These are phyloP conservation scores for Amniataba percoides DNA, from an alignment of 2,797 vertebrate genomes.

Conservation along the genomic window DNA sequence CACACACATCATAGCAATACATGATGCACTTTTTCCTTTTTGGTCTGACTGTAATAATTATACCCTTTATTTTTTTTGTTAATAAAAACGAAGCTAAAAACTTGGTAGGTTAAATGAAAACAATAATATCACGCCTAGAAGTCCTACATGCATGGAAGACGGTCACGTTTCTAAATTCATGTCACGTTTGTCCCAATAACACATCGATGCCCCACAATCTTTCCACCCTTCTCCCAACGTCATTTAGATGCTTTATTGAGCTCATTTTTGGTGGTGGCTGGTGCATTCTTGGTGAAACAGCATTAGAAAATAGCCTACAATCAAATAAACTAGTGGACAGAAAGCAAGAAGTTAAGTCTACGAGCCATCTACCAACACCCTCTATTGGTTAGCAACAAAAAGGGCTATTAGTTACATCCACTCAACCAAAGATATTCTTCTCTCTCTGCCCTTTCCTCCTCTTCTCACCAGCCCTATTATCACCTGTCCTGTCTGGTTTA, in stretches of 20 bases:
- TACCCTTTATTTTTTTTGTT: conserved; percentile 77
- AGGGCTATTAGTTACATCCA: conserved; percentile 79
- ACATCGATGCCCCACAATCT: conserved; percentile 75
- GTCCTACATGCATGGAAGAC: conserved; percentile 90
- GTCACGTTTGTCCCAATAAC: conserved; percentile 80
- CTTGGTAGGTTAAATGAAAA: conserved; percentile 80
- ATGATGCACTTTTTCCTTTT: conserved; percentile 83
- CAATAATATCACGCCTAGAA: conserved; percentile 82
- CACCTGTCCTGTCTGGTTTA: conserved; percentile 62
- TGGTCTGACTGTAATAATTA: conserved; percentile 87
- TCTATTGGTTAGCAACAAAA: conserved; percentile 80
- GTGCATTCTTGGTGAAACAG: conserved; percentile 86
- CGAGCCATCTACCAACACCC: conserved; percentile 80
- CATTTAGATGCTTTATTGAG: conserved; percentile 78
- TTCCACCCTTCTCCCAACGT: conserved; percentile 66
- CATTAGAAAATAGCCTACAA: conserved; percentile 82
- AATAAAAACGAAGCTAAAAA: conserved; percentile 80
- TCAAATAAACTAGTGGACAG: conserved; percentile 83
- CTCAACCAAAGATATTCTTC: conserved; percentile 70
- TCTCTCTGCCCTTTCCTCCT: conserved; percentile 61
- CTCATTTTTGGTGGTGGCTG: conserved; percentile 86
- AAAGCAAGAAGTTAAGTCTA: conserved; percentile 80
- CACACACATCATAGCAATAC: conserved; percentile 78
- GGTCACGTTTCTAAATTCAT: conserved; percentile 84
- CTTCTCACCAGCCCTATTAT: conserved; percentile 65